Percentiles rank a stretch among this genome's conserved stretches.
These are phyloP conservation scores for Hipposideros larvatus DNA, from an alignment of 2,797 vertebrate species.

Conservation along the genomic window DNA sequence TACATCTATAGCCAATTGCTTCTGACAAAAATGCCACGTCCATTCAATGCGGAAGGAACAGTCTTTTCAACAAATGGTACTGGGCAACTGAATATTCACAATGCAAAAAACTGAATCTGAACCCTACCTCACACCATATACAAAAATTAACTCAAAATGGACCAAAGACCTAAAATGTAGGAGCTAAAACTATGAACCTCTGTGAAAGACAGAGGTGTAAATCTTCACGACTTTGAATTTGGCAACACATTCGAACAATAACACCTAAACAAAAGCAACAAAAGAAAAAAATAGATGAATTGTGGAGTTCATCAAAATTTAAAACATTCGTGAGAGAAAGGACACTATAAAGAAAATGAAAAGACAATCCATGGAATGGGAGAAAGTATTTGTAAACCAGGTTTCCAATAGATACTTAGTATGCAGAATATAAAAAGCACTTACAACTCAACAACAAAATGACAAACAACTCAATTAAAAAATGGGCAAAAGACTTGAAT, in stretches of 20 bases:
- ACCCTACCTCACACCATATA: neutral
- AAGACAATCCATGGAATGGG: neutral
- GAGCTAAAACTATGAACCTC: neutral
- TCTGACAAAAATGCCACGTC: neutral
- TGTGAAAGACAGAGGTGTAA: neutral
- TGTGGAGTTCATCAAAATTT: conserved; percentile 2
- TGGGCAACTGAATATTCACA: neutral
- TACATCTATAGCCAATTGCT: neutral
- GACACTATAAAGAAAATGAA: neutral
- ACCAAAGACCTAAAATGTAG: conserved; percentile 4
- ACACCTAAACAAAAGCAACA: conserved; percentile 12
- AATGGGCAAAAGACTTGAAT: neutral
- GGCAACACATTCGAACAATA: neutral
- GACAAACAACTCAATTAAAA: conserved; percentile 8
- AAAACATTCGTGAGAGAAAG: neutral
- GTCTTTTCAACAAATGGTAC: neutral
- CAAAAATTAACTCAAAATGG: conserved; percentile 40
- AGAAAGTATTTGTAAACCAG: conserved; percentile 8
- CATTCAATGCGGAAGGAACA: neutral
- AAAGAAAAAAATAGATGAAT: neutral
- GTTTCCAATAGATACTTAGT: neutral
- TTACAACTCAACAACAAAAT: conserved; percentile 6
- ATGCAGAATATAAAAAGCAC: neutral
- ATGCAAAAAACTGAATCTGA: neutral
- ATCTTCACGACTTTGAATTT: neutral